Conservation (phyloP, 2,888 invertebrate species). For the Xestoiulus laeticollis region DNA sequence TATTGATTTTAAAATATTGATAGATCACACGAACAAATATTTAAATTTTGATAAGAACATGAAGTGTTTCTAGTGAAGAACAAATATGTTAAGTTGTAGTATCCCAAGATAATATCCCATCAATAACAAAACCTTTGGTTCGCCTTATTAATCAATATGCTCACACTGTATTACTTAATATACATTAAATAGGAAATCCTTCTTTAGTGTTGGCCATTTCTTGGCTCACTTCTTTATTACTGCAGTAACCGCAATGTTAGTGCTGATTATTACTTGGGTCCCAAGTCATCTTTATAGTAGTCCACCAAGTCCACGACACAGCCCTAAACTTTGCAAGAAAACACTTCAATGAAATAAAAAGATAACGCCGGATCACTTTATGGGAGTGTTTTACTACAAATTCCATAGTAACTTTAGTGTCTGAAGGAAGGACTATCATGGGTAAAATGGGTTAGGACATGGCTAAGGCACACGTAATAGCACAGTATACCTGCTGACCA, state of each 20-base stretch:
- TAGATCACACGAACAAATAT: no score
- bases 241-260: constrained; percentile 13
- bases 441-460: neutral
- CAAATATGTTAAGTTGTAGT: no score
- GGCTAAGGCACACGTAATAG: neutral
- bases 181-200: neutral
- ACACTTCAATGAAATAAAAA: neutral
- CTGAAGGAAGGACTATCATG: neutral
- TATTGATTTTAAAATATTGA: no score
- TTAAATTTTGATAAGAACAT: no score
- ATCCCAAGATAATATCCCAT: no score
- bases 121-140: no score
- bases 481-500: neutral
- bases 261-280: neutral
- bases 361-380: neutral
- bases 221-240: neutral
- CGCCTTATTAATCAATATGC: no score
- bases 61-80: no score
- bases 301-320: neutral
- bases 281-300: neutral
- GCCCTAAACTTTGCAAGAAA: neutral
- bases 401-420: neutral
- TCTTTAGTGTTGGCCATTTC: neutral
- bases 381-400: neutral
- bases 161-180: neutral